A percentile compares a stretch with the other conserved stretches of the same genome.
Evolutionary conservation across 1,140 invertebrate genomes (phyloP).

Genomic region (Drosophila saltans): DNA sequence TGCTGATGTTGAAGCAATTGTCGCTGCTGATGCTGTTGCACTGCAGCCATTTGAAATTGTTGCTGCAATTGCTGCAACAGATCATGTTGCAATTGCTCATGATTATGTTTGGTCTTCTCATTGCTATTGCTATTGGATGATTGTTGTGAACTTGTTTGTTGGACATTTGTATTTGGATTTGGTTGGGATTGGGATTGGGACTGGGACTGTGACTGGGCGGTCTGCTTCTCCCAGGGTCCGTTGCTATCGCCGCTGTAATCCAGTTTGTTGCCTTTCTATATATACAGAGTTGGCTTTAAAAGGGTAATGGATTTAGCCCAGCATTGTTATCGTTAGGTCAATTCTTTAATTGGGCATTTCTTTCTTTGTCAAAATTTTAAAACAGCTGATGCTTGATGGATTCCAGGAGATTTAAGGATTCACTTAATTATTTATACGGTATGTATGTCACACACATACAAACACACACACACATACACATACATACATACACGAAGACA

Average conservation of each 20-base stretch:
- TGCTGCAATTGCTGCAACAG: slow-evolving; percentile 67
- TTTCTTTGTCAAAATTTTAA: no score
- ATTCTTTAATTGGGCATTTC: no score
- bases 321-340: background rate
- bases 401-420: slow-evolving; percentile 36
- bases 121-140: slow-evolving; percentile 1
- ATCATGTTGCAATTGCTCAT: slow-evolving; percentile 68
- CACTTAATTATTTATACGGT: slow-evolving; percentile 43
- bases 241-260: slow-evolving; percentile 76
- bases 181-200: slow-evolving; percentile 25
- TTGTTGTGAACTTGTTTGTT: background rate
- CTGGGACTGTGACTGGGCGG: slow-evolving; percentile 36
- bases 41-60: slow-evolving; percentile 49
- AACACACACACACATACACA: slow-evolving; percentile 4
- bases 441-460: slow-evolving; percentile 28
- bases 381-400: slow-evolving; percentile 42
- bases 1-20: slow-evolving; percentile 55
- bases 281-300: background rate
- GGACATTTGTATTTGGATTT: slow-evolving; percentile 38
- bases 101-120: slow-evolving; percentile 33
- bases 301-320: background rate
- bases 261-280: slow-evolving; percentile 59
- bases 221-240: slow-evolving; percentile 81
- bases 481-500: slow-evolving; percentile 16
- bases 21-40: slow-evolving; percentile 43